phyloP scores from a whole-genome alignment of 2,113 vertebrate species.

The Pleuronectes platessa region DNA sequence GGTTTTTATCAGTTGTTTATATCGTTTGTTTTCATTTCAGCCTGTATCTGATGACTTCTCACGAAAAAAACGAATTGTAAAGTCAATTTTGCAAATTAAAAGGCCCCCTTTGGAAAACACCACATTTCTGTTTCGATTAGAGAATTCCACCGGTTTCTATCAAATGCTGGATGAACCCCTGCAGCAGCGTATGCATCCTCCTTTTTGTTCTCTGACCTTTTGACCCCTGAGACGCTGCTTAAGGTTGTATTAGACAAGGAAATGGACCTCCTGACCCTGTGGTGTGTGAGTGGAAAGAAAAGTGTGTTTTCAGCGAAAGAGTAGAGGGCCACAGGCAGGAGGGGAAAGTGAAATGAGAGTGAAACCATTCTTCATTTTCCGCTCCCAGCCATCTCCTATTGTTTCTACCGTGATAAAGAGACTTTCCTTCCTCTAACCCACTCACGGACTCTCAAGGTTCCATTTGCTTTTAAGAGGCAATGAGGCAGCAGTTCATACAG shows the following conservation, averaged over 20 bases:
- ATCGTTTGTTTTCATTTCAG: background rate
- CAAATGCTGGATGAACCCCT: constrained; percentile 14
- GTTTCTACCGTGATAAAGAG: constrained; percentile 38
- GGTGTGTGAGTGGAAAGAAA: constrained; percentile 51
- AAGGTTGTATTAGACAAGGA: constrained; percentile 47
- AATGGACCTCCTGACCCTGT: constrained; percentile 29
- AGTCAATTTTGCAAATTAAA: constrained; percentile 6
- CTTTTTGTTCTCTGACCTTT: constrained; percentile 24
- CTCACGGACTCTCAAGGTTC: background rate
- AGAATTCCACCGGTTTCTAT: constrained; percentile 14
- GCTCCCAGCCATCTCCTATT: constrained; percentile 33
- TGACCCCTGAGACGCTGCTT: constrained; percentile 41
- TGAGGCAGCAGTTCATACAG: constrained; percentile 29
- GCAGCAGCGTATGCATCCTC: background rate
- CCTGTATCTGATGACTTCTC: background rate
- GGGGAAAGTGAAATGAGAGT: constrained; percentile 43
- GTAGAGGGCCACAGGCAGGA: constrained; percentile 30
- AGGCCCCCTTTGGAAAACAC: background rate
- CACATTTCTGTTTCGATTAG: constrained; percentile 38
- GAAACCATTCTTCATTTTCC: constrained; percentile 45
- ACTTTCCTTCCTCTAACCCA: constrained; percentile 11
- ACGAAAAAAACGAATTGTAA: background rate
- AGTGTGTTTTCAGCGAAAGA: constrained; percentile 48
- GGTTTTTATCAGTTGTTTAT: constrained; percentile 10
- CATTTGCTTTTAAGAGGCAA: constrained; percentile 39